These are phyloP conservation scores for Diacarnus erythraeanus DNA, from an alignment of 37 sponge, comb jelly and placozoan genomes.

Conservation along the genomic window DNA sequence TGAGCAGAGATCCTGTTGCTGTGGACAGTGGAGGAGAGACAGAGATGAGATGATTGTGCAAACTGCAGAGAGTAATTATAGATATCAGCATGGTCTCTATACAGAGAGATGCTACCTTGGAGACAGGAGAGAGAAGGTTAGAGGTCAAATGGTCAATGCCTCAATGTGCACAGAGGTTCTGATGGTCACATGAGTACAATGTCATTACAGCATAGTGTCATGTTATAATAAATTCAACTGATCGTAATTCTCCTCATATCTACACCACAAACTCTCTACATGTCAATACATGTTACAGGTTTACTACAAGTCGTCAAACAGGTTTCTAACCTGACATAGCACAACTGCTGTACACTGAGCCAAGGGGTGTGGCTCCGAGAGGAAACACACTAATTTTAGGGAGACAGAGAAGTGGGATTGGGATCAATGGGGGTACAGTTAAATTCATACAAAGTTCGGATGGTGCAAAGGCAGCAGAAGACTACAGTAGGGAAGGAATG, in stretches of 20 bases:
- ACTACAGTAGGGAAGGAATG: constrained; percentile 14
- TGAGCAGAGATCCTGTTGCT: constrained; percentile 12
- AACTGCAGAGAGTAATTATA: no score
- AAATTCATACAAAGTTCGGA: constrained; percentile 59
- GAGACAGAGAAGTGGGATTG: background rate
- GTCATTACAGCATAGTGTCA: background rate
- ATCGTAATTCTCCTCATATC: no score
- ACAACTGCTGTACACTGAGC: constrained; percentile 38
- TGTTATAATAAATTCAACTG: no score
- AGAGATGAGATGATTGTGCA: constrained; percentile 23
- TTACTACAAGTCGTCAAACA: no score
- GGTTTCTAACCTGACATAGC: constrained; percentile 48
- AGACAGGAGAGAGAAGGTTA: constrained; percentile 4
- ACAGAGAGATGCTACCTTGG: no score
- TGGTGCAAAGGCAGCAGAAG: constrained; percentile 37
- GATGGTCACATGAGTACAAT: constrained; percentile 24
- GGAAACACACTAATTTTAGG: constrained; percentile 19
- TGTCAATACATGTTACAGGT: no score
- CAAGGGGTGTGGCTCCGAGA: constrained; percentile 12
- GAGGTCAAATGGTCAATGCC: background rate
- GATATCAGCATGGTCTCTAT: no score
- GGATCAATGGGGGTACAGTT: constrained; percentile 12
- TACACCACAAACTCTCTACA: no score
- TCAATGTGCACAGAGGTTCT: constrained; percentile 35
- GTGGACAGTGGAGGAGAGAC: constrained; percentile 21